phyloP scores from a whole-genome alignment of 2,113 vertebrate genomes.

The Gulo gulo region DNA sequence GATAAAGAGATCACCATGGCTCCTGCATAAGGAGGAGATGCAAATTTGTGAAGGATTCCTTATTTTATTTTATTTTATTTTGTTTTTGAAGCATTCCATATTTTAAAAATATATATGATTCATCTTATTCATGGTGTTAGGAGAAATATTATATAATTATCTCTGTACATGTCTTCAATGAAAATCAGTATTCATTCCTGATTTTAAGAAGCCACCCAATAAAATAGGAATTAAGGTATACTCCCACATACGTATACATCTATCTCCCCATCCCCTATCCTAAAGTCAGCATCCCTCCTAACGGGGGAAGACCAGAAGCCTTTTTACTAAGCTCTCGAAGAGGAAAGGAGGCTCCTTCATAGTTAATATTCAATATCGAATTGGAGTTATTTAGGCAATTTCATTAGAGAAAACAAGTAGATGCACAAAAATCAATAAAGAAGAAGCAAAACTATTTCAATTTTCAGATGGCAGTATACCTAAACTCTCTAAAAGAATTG shows the following conservation, averaged over 20 bases:
- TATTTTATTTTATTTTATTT: background rate
- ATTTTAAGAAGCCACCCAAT: background rate
- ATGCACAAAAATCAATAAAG: background rate
- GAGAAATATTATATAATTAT: background rate
- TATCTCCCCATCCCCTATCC: background rate
- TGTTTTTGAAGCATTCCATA: background rate
- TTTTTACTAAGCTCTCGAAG: background rate
- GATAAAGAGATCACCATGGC: background rate
- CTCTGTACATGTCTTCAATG: background rate
- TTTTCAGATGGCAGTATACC: background rate
- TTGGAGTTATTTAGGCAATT: background rate
- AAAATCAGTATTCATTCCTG: background rate
- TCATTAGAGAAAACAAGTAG: background rate
- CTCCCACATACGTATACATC: background rate
- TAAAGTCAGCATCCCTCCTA: background rate
- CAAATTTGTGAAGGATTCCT: background rate
- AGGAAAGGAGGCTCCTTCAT: background rate
- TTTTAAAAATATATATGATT: background rate
- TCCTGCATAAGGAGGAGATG: background rate
- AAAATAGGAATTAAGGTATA: background rate
- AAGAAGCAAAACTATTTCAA: background rate
- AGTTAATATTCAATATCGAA: background rate
- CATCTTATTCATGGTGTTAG: background rate
- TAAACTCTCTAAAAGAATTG: background rate
- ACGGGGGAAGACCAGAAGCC: background rate